A percentile compares a stretch with the other conserved stretches of the same genome.
Evolutionary conservation across 64 coral and sea anemone species (phyloP).

Genomic region (Montipora capricornis): DNA sequence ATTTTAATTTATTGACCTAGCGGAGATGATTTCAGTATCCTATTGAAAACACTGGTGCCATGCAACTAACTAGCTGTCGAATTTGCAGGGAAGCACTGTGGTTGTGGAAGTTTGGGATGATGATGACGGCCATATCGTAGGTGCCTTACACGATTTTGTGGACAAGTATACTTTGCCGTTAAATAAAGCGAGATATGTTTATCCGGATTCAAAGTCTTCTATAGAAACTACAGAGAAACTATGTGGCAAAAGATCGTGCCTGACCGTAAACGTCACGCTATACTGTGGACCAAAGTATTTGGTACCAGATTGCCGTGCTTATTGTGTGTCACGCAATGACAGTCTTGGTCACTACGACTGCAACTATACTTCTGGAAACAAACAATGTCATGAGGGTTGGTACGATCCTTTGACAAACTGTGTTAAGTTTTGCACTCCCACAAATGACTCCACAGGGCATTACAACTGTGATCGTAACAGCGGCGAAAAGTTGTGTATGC

Average conservation of each 20-base stretch:
- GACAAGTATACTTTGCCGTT: no score
- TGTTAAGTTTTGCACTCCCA: constrained; percentile 66
- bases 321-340: constrained; percentile 81
- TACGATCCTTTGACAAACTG: constrained; percentile 61
- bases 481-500: constrained; percentile 67
- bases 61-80: no score
- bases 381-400: constrained; percentile 71
- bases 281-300: constrained; percentile 83
- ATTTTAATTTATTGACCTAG: no score
- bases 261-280: constrained; percentile 60
- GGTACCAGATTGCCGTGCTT: constrained; percentile 72
- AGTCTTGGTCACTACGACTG: constrained; percentile 71
- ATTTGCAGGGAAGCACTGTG: no score
- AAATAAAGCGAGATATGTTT: not conserved
- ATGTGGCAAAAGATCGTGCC: constrained; percentile 77
- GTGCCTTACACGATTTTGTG: no score
- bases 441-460: constrained; percentile 66
- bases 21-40: no score
- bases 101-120: no score
- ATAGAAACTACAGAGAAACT: constrained; percentile 11
- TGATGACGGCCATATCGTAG: no score
- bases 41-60: no score
- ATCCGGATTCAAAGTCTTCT: constrained; percentile 31
- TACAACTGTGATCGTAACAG: constrained; percentile 68
- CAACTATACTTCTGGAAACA: constrained; percentile 49